These are phyloP conservation scores for Scomber scombrus DNA, from an alignment of 2,113 vertebrate species.

Conservation along the genomic window DNA sequence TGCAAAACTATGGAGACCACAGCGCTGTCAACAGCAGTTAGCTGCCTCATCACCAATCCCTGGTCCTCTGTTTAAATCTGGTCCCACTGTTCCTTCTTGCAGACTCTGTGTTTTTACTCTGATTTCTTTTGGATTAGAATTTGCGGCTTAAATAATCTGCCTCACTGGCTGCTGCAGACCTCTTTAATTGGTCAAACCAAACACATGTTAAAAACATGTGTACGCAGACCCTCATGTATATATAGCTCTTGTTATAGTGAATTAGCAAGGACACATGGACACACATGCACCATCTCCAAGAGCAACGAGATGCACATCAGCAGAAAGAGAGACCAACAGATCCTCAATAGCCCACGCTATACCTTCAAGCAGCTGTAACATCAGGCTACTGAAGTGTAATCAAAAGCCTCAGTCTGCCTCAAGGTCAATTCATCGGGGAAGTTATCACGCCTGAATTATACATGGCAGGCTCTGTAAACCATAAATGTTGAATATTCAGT, in stretches of 20 bases:
- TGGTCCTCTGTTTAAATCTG: conserved; percentile 42
- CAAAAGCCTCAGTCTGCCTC: conserved; percentile 72
- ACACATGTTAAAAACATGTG: not conserved
- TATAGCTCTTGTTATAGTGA: not conserved
- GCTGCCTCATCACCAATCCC: conserved; percentile 37
- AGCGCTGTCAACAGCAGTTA: conserved; percentile 56
- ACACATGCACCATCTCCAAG: not conserved
- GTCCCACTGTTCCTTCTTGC: conserved; percentile 19
- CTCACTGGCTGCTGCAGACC: conserved; percentile 1
- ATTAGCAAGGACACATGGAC: not conserved
- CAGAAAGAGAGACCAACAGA: conserved; percentile 45
- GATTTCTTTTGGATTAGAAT: conserved; percentile 46
- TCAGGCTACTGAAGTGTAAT: conserved; percentile 75
- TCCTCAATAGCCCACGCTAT: conserved; percentile 47
- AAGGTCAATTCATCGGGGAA: conserved; percentile 76
- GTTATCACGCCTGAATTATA: conserved; percentile 79
- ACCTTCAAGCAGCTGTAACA: conserved; percentile 64
- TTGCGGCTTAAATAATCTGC: conserved; percentile 9
- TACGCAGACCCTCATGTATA: not conserved
- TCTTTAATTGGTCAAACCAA: conserved; percentile 11
- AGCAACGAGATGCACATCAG: conserved; percentile 40
- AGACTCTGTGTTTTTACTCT: conserved; percentile 24
- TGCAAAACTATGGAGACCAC: conserved; percentile 49
- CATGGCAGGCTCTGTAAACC: conserved; percentile 76
- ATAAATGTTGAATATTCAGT: conserved; percentile 73